Percentiles rank a stretch among this genome's conserved stretches.
phyloP scores from a whole-genome alignment of 2,888 invertebrate genomes.

The Criorhina ranunculi region DNA sequence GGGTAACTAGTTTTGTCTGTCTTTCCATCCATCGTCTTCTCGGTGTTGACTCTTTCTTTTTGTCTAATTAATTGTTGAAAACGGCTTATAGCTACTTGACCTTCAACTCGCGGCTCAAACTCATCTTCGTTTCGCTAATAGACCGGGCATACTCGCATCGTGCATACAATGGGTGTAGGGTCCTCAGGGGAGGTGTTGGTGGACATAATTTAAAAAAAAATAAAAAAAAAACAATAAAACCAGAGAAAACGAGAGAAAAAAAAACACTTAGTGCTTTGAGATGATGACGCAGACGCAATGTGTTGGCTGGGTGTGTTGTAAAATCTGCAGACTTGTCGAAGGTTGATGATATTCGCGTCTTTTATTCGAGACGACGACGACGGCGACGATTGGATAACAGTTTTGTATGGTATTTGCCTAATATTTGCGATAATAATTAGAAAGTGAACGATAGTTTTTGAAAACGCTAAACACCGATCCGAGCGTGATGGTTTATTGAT shows the following conservation, averaged over 20 bases:
- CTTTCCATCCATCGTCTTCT: background rate
- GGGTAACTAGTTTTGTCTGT: conserved; percentile 24
- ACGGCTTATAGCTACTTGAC: conserved; percentile 49
- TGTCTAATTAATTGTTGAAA: conserved; percentile 53
- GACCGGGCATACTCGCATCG: background rate
- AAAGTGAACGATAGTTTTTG: conserved; percentile 65
- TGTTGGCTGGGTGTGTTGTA: conserved; percentile 9
- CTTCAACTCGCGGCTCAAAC: conserved; percentile 62
- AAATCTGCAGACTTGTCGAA: conserved; percentile 50
- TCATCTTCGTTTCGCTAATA: conserved; percentile 59
- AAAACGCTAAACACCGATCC: conserved; percentile 11
- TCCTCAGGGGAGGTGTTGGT: background rate
- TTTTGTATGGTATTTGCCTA: conserved; percentile 52
- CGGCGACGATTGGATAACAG: conserved; percentile 33
- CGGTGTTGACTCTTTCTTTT: conserved; percentile 17
- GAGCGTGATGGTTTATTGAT: background rate
- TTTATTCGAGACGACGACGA: background rate
- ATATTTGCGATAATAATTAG: conserved; percentile 68
- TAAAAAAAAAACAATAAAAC: conserved; percentile 17
- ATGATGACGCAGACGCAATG: background rate
- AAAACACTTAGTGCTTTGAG: background rate
- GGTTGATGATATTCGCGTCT: conserved; percentile 23
- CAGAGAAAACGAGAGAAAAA: background rate
- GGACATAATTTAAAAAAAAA: background rate
- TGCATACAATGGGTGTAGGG: background rate